Base-by-base conservation (phyloP, 2,888 invertebrate genomes). In the Drosophila pseudotalamancana region DNA sequence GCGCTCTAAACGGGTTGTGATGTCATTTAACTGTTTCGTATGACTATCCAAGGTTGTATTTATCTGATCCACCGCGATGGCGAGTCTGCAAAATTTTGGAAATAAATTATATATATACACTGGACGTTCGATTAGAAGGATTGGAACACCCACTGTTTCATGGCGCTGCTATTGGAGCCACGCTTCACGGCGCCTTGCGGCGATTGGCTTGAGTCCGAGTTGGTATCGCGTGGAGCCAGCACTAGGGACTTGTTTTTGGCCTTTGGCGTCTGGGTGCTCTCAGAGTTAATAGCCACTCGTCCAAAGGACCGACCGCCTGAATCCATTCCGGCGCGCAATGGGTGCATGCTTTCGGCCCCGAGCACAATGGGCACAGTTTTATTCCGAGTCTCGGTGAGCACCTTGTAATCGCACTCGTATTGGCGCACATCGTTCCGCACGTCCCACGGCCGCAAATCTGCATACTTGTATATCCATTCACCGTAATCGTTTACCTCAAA, bases 401-500 rank as follows among this genome's bases (percentile, higher is more conserved):
- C 95, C 46, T 95, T 92, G 90, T 95, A 98, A 51, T 96, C 94
- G 5, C 94, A 93, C 89, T 98, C 98, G 90, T 95, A 98, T 88
- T 98, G 98, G 69, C 96, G 92, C 19, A 97, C 91, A 90, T 98
- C 98, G 71, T 97, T 97, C 54, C 95, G 93, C 0, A 94, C 93
- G 92, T 97, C 96, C 98, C 98, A 98, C 0, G 98, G 97, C 35
- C 98, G 92, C 55, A 95, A 92, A 91, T 97, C 97, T 2, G 95
- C 94, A 88, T 95, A 93, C 76, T 95, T 95, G 89, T 97, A 97
- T 14, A 95, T 92, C 95, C 96, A 97, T 86, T 90, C 86, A 12
- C 89, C 89, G 5, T 81, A 82, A 32, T 82, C 79, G 79, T 93
- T 94, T 87, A 94, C 94, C 79, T 94, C 94, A 88, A 98, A 98